Conservation (phyloP, 2,113 vertebrate genomes). For the Struthio camelus region DNA sequence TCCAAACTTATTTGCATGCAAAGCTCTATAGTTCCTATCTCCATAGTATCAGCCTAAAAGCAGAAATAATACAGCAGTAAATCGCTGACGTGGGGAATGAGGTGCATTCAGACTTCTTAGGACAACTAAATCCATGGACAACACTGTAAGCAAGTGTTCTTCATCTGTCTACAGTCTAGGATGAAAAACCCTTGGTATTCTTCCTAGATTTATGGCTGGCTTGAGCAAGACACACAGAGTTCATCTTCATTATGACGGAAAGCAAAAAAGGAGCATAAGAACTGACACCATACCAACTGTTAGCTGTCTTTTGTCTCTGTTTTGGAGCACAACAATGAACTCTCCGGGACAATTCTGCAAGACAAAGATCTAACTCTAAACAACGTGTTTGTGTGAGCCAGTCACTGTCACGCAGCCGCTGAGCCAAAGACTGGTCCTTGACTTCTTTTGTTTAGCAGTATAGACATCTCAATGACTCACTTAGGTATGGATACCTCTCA, state of each 20-base stretch:
- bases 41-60: not conserved
- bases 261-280: not conserved
- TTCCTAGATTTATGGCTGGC: not conserved
- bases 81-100: not conserved
- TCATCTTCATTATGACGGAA: not conserved
- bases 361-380: not conserved
- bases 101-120: not conserved
- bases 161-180: not conserved
- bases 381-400: not conserved
- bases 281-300: not conserved
- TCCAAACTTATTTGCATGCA: not conserved
- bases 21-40: rapidly evolving
- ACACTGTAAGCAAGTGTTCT: not conserved
- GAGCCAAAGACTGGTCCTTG: not conserved
- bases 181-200: not conserved
- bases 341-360: not conserved
- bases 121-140: not conserved
- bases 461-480: not conserved
- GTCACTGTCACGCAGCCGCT: not conserved
- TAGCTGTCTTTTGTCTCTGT: not conserved
- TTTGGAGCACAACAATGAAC: not conserved
- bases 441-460: not conserved
- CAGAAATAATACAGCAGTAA: not conserved
- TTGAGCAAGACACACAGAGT: not conserved
- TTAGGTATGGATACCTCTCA: not conserved